These are phyloP conservation scores for Halocynthia aurantium DNA, from an alignment of 23 tunicate genomes.

Conservation along the genomic window DNA sequence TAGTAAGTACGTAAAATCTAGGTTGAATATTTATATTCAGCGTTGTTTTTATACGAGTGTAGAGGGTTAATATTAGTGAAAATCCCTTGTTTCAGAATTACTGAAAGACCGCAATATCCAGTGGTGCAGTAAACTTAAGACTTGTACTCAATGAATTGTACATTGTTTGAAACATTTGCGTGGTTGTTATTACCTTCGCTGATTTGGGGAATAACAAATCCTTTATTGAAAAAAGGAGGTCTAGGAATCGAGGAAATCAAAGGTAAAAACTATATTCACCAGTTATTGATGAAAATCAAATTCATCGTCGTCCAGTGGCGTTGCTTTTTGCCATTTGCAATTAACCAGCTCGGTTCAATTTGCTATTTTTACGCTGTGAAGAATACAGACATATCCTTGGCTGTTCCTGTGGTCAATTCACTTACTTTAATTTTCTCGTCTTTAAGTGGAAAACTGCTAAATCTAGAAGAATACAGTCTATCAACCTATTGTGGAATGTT, in stretches of 20 bases:
- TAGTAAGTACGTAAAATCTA: too few relatives aligned
- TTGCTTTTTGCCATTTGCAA: conserved; percentile 46
- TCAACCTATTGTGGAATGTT: conserved; percentile 13
- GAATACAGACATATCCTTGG: conserved; percentile 46
- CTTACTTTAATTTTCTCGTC: conserved; percentile 55
- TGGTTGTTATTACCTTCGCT: conserved; percentile 39
- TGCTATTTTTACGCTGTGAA: conserved; percentile 38
- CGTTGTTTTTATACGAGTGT: too few relatives aligned
- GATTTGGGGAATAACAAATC: conserved; percentile 80
- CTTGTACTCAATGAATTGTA: too few relatives aligned
- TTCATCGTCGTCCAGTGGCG: conserved; percentile 59
- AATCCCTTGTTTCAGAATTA: too few relatives aligned
- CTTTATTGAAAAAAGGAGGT: conserved; percentile 58
- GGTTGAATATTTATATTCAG: too few relatives aligned
- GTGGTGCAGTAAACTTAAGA: too few relatives aligned
- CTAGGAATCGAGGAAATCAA: conserved; percentile 47
- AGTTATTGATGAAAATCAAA: conserved; percentile 30
- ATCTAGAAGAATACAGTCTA: conserved; percentile 21
- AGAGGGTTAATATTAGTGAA: too few relatives aligned
- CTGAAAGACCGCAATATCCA: too few relatives aligned
- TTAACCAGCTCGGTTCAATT: conserved; percentile 73
- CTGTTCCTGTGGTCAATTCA: conserved; percentile 74
- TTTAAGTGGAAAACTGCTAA: conserved; percentile 49
- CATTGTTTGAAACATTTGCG: not conserved
- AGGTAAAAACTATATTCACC: conserved; percentile 13